Evolutionary conservation across 1,140 invertebrate species (phyloP), one percentile per base, ranked within the genome.

Genomic region (Drosophila nasuta): DNA sequence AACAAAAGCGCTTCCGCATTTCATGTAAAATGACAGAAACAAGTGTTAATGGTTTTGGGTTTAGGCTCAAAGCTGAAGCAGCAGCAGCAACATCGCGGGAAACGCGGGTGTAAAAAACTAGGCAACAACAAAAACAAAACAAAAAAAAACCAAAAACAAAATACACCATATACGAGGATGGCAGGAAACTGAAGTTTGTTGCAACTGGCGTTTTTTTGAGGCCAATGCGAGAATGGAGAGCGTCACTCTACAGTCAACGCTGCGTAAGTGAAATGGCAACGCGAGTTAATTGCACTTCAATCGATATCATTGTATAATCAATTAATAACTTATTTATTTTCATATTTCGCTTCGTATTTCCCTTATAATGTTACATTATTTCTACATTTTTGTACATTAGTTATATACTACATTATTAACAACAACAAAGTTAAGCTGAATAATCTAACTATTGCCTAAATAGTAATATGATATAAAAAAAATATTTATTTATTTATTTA

Each of bases 1-100:
- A 82, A 87, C 83, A 87, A 87, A 87, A 82, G 83, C 83, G 83
- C 77, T 87, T 87, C 83, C 83, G 83, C 83, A 88, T 88, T 82
- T 82, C 83, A 88, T 87, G 80, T 82, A 88, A 88, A 87, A 82
- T 88, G 83, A 87, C 83, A 87, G 83, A 87, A 87, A 87, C 83
- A 87, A 87, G 83, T 88, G 83, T 87, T 87, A 87, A 87, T 87
- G 83, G 83, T 88, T 87, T 80, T 69, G 79, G 83, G 69, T 88
- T 87, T 82, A 88, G 80, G 69, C 62, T 58, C 58, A 59, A 43
- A 60, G 46, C 20, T 8, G 58, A 65, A 59, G 41, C 59, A 13
- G n/a, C 48, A 75, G 41, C 59, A 13, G n/a, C 45, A 75, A 62
- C 28, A 70, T n/a, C 48, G 8, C 41, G 1, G 20, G 11, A 41